These are phyloP conservation scores for Scaptodrosophila latifasciaeformis DNA, from an alignment of 2,888 invertebrate genomes.

Conservation along the genomic window DNA sequence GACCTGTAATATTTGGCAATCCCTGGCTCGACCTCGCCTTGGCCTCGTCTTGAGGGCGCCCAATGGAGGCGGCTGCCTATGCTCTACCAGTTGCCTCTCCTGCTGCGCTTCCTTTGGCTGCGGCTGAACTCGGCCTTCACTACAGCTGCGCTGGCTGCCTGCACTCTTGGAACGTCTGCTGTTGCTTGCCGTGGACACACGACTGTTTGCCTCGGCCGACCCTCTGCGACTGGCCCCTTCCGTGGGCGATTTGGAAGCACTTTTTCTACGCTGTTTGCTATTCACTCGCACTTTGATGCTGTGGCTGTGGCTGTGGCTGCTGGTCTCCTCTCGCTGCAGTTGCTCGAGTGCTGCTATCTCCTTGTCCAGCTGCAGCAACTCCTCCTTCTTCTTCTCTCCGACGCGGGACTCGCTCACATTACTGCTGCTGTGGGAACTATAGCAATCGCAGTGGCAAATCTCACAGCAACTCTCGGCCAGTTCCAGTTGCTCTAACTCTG, in stretches of 20 bases:
- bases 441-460: slow-evolving; percentile 73
- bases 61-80: neutral
- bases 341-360: slow-evolving; percentile 37
- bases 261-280: slow-evolving; percentile 12
- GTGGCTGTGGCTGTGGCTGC: slow-evolving; percentile 13
- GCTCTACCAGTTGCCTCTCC: neutral
- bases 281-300: slow-evolving; percentile 6
- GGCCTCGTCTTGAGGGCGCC: neutral
- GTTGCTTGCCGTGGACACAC: slow-evolving; percentile 20
- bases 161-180: slow-evolving; percentile 67
- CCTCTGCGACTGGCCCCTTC: slow-evolving; percentile 27
- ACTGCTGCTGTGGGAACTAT: slow-evolving; percentile 66
- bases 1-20: slow-evolving; percentile 70
- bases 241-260: slow-evolving; percentile 30
- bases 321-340: slow-evolving; percentile 38
- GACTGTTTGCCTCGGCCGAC: slow-evolving; percentile 29
- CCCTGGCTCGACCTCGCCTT: slow-evolving; percentile 42
- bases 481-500: slow-evolving; percentile 51
- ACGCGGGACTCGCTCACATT: slow-evolving; percentile 33
- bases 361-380: slow-evolving; percentile 27
- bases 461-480: slow-evolving; percentile 70
- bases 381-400: slow-evolving; percentile 14
- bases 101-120: slow-evolving; percentile 19
- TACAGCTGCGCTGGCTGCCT: slow-evolving; percentile 51
- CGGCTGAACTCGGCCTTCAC: slow-evolving; percentile 11